These are phyloP conservation scores for Alsophila aescularia DNA, from an alignment of 2,888 invertebrate species.

Conservation along the genomic window DNA sequence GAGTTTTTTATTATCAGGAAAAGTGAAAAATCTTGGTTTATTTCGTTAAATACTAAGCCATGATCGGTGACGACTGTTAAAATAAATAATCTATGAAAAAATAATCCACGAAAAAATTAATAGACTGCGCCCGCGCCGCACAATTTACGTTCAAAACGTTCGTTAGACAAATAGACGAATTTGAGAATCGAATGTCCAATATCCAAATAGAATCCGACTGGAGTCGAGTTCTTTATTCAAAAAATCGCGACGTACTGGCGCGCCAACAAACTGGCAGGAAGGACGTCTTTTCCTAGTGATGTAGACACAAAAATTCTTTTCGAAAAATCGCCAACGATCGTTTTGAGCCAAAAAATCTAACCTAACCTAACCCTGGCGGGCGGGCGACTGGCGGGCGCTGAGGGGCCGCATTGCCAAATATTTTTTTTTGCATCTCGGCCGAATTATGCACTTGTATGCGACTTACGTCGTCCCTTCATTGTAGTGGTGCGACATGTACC, in stretches of 20 bases:
- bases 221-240: constrained; percentile 72
- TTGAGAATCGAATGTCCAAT: constrained; percentile 52
- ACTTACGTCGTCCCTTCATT: constrained; percentile 83
- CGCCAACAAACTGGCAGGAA: constrained; percentile 66
- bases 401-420: constrained; percentile 85
- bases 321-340: constrained; percentile 78
- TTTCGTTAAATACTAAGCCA: constrained; percentile 62
- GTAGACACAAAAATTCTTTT: constrained; percentile 72
- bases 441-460: constrained; percentile 85
- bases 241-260: constrained; percentile 75
- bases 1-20: constrained; percentile 59
- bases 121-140: constrained; percentile 59
- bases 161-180: constrained; percentile 52
- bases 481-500: constrained; percentile 83
- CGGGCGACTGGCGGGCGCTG: constrained; percentile 84
- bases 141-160: constrained; percentile 64
- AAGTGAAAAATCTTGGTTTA: constrained; percentile 64
- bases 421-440: constrained; percentile 85
- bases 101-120: no score
- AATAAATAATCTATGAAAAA: constrained; percentile 42
- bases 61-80: constrained; percentile 66
- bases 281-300: constrained; percentile 69
- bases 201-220: constrained; percentile 63
- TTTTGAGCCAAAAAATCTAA: constrained; percentile 85
- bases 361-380: constrained; percentile 84